Base-by-base conservation (phyloP, 1,140 invertebrate species). In the Carposina sasakii region DNA sequence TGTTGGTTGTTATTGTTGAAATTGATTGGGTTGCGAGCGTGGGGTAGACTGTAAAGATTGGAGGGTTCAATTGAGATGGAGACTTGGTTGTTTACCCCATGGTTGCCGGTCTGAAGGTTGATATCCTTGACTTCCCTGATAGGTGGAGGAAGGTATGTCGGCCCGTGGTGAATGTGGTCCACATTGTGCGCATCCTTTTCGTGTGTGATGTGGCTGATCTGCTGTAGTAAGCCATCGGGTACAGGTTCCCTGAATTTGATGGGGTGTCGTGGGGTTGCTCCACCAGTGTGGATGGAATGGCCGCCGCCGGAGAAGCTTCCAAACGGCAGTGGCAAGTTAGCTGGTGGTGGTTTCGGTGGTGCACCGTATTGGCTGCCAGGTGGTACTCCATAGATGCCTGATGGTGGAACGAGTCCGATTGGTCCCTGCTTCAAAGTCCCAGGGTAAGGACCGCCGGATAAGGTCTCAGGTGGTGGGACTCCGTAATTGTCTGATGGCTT, bases 181-280 rank as follows among this genome's bases (percentile, higher is more conserved):
- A 78, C 57, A 1, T 68, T 69, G 22, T 81, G 76, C 17, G 63
- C 51, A 57, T 88, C 86, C 52, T 88, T 87, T n/a, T 88, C 86
- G 41, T 85, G 85, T 0, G 87, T 86, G 15, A 65, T 85, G 63
- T 79, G 88, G 51, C 86, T 89, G 46, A 90, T 90, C 12, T 89
- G 87, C 54, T 90, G 85, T 1, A 91, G 72, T 1, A 93, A 63
- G 1, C 90, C 91, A 37, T 81, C 77, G 2, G 92, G 92, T 1
- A 93, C 89, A 1, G 89, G 87, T 21, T 92, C 90, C 42, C 90
- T 86, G 63, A 92, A 93, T 59, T 90, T 88, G 5, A 91, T 86
- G 0, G 89, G 90, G 22, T 85, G 76, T 70, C 85, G 87, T 1
- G 90, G 89, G 30, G 81, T 75, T 9, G 69, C 68, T 10, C 67